phyloP scores from a whole-genome alignment of 2,797 vertebrate genomes.

The Coregonus suidteri region DNA sequence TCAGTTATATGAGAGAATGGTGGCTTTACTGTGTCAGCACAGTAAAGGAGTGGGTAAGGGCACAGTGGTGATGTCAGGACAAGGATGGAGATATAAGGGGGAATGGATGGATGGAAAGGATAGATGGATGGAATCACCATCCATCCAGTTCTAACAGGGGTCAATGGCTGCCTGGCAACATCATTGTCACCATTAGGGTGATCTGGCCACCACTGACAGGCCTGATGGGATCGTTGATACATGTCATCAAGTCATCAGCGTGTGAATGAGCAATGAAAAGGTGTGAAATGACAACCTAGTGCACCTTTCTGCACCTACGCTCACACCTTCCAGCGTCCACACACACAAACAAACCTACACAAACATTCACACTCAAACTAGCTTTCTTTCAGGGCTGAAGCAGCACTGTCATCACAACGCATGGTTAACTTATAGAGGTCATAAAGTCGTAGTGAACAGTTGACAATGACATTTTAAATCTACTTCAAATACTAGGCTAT shows the following conservation, averaged over 20 bases:
- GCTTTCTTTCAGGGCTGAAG: not conserved
- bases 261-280: slow-evolving; percentile 38
- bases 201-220: not conserved
- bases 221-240: slow-evolving; percentile 31
- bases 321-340: not conserved
- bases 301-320: not conserved
- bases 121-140: not conserved
- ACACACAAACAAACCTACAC: not conserved
- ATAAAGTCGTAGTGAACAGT: not conserved
- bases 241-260: slow-evolving; percentile 39
- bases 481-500: not conserved
- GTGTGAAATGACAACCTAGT: slow-evolving; percentile 50
- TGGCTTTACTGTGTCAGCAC: slow-evolving; percentile 9
- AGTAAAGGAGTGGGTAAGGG: not conserved
- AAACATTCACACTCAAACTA: not conserved
- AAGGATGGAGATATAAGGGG: slow-evolving; percentile 19
- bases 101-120: not conserved
- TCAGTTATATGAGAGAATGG: slow-evolving; percentile 1
- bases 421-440: not conserved
- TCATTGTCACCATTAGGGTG: slow-evolving; percentile 30
- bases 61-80: slow-evolving; percentile 10
- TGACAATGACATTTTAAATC: not conserved
- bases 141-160: slow-evolving; percentile 20
- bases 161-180: not conserved
- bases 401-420: not conserved